Conservation (phyloP, 2,888 invertebrate genomes). For the Plebejus argus region DNA sequence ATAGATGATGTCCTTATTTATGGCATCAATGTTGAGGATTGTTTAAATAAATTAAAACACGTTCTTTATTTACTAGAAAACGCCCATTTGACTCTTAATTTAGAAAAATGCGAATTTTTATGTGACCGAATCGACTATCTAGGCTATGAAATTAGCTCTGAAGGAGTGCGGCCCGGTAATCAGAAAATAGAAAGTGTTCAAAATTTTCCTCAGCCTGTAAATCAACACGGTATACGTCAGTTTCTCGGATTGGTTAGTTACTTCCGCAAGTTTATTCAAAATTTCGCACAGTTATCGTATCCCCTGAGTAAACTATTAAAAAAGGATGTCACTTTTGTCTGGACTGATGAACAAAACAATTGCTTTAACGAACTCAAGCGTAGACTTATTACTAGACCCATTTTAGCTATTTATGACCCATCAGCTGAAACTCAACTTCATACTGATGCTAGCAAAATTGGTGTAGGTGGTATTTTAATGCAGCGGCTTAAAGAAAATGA, state of each 20-base stretch:
- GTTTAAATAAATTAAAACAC: constrained; percentile 43
- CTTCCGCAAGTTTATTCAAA: constrained; percentile 39
- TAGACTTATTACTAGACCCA: constrained; percentile 39
- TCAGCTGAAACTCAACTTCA: constrained; percentile 41
- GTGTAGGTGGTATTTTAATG: constrained; percentile 34
- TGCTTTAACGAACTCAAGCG: constrained; percentile 38
- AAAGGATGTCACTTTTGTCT: constrained; percentile 38
- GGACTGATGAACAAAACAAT: constrained; percentile 38
- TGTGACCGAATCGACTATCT: constrained; percentile 10
- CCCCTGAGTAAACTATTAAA: constrained; percentile 36
- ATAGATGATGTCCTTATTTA: constrained; percentile 8
- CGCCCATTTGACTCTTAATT: constrained; percentile 48
- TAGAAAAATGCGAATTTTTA: constrained; percentile 42
- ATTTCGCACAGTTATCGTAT: constrained; percentile 36
- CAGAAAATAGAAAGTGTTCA: constrained; percentile 39
- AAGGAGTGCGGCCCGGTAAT: constrained; percentile 39
- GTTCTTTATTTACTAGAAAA: constrained; percentile 40
- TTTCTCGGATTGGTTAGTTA: constrained; percentile 39
- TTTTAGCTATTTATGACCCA: constrained; percentile 48
- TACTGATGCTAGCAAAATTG: constrained; percentile 37
- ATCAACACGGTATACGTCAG: constrained; percentile 38
- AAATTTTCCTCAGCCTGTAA: constrained; percentile 39
- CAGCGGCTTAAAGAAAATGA: constrained; percentile 18
- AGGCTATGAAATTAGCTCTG: constrained; percentile 39
- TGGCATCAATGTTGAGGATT: constrained; percentile 35